Base-by-base conservation (phyloP, 2,888 invertebrate genomes). In the Digitonthophagus gazella region DNA sequence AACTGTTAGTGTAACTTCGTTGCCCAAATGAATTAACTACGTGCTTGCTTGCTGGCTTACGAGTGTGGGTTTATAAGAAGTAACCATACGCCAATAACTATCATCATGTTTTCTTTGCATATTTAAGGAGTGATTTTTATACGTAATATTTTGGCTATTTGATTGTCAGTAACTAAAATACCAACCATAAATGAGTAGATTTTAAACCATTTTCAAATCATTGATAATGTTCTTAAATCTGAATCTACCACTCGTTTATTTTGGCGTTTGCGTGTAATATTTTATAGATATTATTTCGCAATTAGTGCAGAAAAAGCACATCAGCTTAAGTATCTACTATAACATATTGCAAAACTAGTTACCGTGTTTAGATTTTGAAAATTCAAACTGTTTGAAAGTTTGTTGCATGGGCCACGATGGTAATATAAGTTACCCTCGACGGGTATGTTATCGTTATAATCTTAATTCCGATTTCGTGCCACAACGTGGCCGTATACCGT, bases 381-480 rank as follows among this genome's bases (percentile, higher is more conserved):
- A 44, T 44, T 44, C 28, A 44, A 44, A 44, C 28, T 8, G 28
- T 44, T 44, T 44, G 28, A 44, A 44, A 44, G 28, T 44, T 44
- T 44, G 28, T 44, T 44, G 28, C 28, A 44, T 44, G 28, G 28
- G 28, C 8, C 28, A 44, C 28, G 11, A 3, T 11, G 28, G 28
- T 44, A 44, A 44, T 44, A 44, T 44, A 44, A 44, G 28, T 44
- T 44, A 44, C 28, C 66, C 67, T 64, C 66, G 66, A 11, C 28
- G 66, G 66, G 66, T 66, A 69, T 69, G 66, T 69, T 69, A 69
- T 69, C 69, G 20, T 14, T 18, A 54, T 44, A 57, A 69, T 69
- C 69, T 67, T 69, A 67, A 67, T 67, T 64, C 67, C 56, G 67
- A 67, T 69, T 69, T 67, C 69, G 69, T 69, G 69, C 64, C 57